phyloP scores from a whole-genome alignment of 2,113 vertebrate genomes.

The Grus americana region DNA sequence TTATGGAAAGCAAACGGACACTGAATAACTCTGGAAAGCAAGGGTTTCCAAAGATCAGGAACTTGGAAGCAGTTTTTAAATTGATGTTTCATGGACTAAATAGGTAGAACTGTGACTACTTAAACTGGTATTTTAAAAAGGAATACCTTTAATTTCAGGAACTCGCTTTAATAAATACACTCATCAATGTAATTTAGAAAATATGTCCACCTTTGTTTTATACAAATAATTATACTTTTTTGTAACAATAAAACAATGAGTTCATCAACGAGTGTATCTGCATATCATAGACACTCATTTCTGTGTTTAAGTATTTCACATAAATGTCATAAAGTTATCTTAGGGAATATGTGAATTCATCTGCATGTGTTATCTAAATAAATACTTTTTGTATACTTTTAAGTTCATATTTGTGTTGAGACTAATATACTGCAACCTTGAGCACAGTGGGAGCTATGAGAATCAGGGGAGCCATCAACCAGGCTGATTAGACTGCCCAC shows the following conservation, averaged over 20 bases:
- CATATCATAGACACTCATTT: neutral
- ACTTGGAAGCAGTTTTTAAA: slow-evolving; percentile 53
- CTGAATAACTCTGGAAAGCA: slow-evolving; percentile 37
- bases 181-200: neutral
- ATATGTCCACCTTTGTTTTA: neutral
- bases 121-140: neutral
- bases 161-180: neutral
- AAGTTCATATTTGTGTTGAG: slow-evolving; percentile 47
- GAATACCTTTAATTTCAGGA: neutral
- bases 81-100: slow-evolving; percentile 39
- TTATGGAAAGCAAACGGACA: slow-evolving; percentile 49
- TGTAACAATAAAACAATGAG: neutral
- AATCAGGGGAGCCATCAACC: slow-evolving; percentile 36
- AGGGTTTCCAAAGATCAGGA: slow-evolving; percentile 52
- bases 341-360: neutral
- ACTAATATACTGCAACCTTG: slow-evolving; percentile 63
- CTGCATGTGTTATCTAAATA: slow-evolving; percentile 24
- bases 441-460: slow-evolving; percentile 47
- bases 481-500: slow-evolving; percentile 47
- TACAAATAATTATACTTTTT: neutral
- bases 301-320: neutral
- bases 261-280: neutral
- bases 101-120: neutral
- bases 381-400: slow-evolving; percentile 43
- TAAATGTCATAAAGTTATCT: neutral